Conservation (phyloP, 2,113 vertebrate genomes). For the Perccottus glenii region DNA sequence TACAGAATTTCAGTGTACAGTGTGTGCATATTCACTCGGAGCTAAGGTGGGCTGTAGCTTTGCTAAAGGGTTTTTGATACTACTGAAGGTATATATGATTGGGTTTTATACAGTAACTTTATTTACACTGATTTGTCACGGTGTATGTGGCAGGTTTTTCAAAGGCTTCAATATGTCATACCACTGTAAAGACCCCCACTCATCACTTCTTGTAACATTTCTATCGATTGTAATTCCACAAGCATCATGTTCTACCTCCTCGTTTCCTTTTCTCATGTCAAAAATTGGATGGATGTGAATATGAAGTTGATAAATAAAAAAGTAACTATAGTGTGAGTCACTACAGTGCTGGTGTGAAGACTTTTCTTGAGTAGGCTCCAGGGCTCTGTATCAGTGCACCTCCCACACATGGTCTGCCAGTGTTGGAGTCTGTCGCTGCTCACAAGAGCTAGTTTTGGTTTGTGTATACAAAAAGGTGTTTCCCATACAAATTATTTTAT, state of each 20-base stretch:
- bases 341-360: too few relatives aligned
- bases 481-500: too few relatives aligned
- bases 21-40: constrained; percentile 2
- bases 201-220: constrained; percentile 15
- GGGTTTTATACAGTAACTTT: constrained; percentile 24
- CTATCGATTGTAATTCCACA: constrained; percentile 14
- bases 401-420: constrained; percentile 35
- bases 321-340: constrained; percentile 3
- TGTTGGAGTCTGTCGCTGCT: constrained; percentile 3
- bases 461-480: too few relatives aligned
- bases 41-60: too few relatives aligned
- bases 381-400: not conserved
- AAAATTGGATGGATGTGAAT: constrained; percentile 41
- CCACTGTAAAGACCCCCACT: constrained; percentile 12
- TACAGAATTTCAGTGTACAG: not conserved
- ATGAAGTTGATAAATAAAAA: constrained; percentile 53
- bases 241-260: constrained; percentile 61
- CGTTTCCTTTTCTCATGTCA: constrained; percentile 38
- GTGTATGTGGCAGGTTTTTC: too few relatives aligned
- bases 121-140: constrained; percentile 12
- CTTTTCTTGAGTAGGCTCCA: not conserved
- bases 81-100: constrained; percentile 39
- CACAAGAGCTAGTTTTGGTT: not conserved
- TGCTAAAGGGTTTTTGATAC: constrained; percentile 21
- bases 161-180: constrained; percentile 2